Conservation (phyloP, 2,797 vertebrate genomes). For the Emys orbicularis region DNA sequence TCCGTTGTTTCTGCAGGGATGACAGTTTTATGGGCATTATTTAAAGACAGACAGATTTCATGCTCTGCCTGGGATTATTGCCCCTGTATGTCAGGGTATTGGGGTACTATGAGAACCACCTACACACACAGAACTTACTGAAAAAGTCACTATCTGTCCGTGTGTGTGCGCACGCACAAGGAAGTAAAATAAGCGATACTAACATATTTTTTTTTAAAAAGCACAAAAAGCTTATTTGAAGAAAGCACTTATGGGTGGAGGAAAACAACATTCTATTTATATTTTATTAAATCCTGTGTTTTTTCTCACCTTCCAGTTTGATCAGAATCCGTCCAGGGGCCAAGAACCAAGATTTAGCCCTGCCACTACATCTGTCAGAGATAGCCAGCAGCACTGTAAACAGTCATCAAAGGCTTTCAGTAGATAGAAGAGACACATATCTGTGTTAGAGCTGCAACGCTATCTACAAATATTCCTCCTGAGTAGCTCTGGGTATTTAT, state of each 20-base stretch:
- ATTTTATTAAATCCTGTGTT: constrained; percentile 27
- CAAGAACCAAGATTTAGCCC: constrained; percentile 43
- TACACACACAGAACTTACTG: background rate
- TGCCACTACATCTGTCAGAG: constrained; percentile 22
- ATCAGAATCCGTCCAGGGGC: constrained; percentile 59
- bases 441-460: background rate
- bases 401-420: constrained; percentile 13
- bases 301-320: constrained; percentile 46
- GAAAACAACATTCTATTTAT: constrained; percentile 66
- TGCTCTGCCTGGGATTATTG: constrained; percentile 54
- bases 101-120: constrained; percentile 39
- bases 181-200: constrained; percentile 70
- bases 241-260: constrained; percentile 80
- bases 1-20: constrained; percentile 73
- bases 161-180: background rate
- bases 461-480: background rate
- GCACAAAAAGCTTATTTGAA: constrained; percentile 85
- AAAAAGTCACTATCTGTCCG: background rate
- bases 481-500: constrained; percentile 37
- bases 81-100: constrained; percentile 53
- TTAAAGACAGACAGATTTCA: constrained; percentile 74
- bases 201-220: constrained; percentile 80
- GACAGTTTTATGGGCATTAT: constrained; percentile 82
- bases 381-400: constrained; percentile 50
- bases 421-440: constrained; percentile 11